Evolutionary conservation across 2,797 vertebrate genomes (phyloP).

Genomic region (Chaenodraco wilsoni): DNA sequence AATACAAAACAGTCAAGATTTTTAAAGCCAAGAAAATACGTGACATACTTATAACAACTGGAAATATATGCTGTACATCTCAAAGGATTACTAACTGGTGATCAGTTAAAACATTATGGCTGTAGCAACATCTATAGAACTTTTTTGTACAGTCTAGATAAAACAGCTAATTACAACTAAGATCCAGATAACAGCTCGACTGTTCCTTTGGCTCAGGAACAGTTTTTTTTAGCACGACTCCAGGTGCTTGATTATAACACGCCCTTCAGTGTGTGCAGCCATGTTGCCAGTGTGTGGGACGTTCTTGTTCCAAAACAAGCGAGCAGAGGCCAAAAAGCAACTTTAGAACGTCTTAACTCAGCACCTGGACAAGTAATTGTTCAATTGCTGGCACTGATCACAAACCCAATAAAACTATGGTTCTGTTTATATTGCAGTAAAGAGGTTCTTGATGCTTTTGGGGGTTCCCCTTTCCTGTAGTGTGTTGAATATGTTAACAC

Average conservation of each 20-base stretch:
- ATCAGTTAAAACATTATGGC: neutral
- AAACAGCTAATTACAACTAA: too few relatives aligned
- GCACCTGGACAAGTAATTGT: constrained; percentile 15
- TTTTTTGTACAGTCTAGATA: too few relatives aligned
- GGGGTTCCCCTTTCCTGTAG: too few relatives aligned
- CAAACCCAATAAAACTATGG: neutral
- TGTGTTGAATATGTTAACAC: too few relatives aligned
- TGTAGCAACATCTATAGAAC: neutral
- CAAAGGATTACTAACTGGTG: too few relatives aligned
- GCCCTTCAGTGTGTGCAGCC: constrained; percentile 12
- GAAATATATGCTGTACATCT: neutral
- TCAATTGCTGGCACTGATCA: neutral
- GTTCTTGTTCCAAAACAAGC: neutral
- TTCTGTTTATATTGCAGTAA: too few relatives aligned
- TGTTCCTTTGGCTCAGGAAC: constrained; percentile 26
- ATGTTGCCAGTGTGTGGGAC: constrained; percentile 15
- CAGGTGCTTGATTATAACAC: constrained; percentile 33
- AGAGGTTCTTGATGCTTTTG: too few relatives aligned
- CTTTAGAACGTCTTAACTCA: constrained; percentile 32
- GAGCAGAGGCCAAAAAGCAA: neutral
- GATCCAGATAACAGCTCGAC: constrained; percentile 15
- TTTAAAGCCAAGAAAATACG: neutral
- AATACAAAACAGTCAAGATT: too few relatives aligned
- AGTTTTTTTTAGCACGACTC: constrained; percentile 8
- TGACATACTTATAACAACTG: neutral